A percentile compares a stretch with the other conserved stretches of the same genome.
Evolutionary conservation across 2,888 invertebrate genomes (phyloP).

Genomic region (Tenthredo amoena): DNA sequence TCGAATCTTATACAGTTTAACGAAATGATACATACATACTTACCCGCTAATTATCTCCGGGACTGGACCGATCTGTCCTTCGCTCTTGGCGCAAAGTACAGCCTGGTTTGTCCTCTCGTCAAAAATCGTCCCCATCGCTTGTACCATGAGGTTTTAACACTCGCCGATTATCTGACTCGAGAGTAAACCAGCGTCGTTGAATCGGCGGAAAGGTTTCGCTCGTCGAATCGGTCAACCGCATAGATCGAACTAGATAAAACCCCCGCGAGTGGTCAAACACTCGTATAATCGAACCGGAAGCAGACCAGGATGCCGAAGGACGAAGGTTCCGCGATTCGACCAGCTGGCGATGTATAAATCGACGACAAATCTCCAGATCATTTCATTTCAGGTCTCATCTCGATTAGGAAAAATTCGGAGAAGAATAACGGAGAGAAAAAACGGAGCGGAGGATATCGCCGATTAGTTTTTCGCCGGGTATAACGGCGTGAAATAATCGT

Average conservation of each 20-base stretch:
- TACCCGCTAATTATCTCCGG: neutral
- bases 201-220: neutral
- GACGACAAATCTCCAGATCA: neutral
- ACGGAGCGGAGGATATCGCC: no score
- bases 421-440: neutral
- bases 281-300: conserved; percentile 10
- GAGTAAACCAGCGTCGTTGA: neutral
- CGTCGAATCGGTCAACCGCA: neutral
- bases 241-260: neutral
- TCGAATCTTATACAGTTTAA: neutral
- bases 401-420: neutral
- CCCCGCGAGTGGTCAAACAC: neutral
- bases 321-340: neutral
- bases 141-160: neutral
- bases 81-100: neutral
- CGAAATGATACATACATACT: neutral
- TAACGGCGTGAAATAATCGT: no score
- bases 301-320: conserved; percentile 1
- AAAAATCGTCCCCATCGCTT: neutral
- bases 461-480: no score
- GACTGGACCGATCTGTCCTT: conserved; percentile 18
- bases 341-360: neutral
- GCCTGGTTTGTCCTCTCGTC: neutral
- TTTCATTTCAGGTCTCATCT: neutral
- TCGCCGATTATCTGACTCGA: neutral